A percentile compares a stretch with the other conserved stretches of the same genome.
Evolutionary conservation across 2,113 vertebrate species (phyloP).

Genomic region (Megaleporinus macrocephalus): DNA sequence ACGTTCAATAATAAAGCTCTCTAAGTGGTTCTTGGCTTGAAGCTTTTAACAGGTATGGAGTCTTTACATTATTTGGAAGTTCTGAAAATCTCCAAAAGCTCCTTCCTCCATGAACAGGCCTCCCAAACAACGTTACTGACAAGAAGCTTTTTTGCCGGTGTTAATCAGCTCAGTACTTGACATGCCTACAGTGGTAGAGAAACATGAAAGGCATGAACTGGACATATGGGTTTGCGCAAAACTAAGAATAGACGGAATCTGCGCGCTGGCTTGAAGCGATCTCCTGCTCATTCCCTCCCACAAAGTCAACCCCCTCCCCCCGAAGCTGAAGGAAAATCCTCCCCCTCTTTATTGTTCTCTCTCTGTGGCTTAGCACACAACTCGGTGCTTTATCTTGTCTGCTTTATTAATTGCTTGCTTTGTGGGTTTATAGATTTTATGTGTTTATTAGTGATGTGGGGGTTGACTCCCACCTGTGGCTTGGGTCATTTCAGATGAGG

Average conservation of each 20-base stretch:
- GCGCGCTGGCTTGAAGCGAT: not conserved
- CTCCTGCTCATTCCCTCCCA: not conserved
- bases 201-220: not conserved
- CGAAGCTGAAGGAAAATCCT: not conserved
- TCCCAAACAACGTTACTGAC: no score
- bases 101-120: no score
- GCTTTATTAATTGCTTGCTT: constrained; percentile 31
- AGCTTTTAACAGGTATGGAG: not conserved
- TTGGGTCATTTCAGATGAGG: not conserved
- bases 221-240: not conserved
- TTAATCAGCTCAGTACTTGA: not conserved
- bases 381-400: constrained; percentile 15
- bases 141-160: no score
- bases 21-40: not conserved
- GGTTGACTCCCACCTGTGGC: not conserved
- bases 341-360: constrained; percentile 25
- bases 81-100: not conserved
- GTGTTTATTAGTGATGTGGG: constrained; percentile 4
- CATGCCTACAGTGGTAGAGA: no score
- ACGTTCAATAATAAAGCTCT: not conserved
- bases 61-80: not conserved
- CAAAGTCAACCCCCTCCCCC: not conserved
- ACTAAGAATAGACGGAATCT: not conserved
- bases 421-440: constrained; percentile 28
- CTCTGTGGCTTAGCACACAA: constrained; percentile 4